Evolutionary conservation across 2,888 invertebrate genomes (phyloP).

Genomic region (Acheta domesticus): DNA sequence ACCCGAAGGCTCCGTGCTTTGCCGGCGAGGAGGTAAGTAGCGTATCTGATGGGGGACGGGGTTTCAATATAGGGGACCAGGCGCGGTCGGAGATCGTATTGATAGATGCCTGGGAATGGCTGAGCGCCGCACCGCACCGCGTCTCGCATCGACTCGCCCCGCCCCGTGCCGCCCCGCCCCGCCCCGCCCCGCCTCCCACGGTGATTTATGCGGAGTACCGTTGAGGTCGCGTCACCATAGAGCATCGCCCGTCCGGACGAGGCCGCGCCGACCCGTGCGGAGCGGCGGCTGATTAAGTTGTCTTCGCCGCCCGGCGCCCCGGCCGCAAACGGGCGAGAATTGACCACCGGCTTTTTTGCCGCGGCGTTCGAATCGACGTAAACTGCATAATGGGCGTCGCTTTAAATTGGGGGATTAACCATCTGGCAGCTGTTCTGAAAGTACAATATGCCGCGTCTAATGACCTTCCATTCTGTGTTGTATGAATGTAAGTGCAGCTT

Average conservation of each 20-base stretch:
- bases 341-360: background rate
- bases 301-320: background rate
- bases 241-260: background rate
- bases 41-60: background rate
- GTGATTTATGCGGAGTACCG: background rate
- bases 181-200: background rate
- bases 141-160: too few species aligned
- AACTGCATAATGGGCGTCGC: constrained; percentile 5
- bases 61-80: background rate
- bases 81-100: background rate
- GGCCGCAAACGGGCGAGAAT: background rate
- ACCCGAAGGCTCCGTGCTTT: background rate
- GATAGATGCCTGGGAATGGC: background rate
- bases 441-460: constrained; percentile 18
- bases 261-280: background rate
- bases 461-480: constrained; percentile 7
- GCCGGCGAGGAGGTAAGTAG: constrained; percentile 10
- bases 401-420: background rate
- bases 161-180: too few species aligned
- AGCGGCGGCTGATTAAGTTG: background rate
- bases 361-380: background rate
- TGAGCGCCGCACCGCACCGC: too few species aligned
- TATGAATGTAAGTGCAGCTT: background rate
- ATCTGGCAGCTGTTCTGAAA: background rate
- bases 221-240: background rate